Base-by-base conservation (phyloP, 2,888 invertebrate species). In the Ennomos erosarius region DNA sequence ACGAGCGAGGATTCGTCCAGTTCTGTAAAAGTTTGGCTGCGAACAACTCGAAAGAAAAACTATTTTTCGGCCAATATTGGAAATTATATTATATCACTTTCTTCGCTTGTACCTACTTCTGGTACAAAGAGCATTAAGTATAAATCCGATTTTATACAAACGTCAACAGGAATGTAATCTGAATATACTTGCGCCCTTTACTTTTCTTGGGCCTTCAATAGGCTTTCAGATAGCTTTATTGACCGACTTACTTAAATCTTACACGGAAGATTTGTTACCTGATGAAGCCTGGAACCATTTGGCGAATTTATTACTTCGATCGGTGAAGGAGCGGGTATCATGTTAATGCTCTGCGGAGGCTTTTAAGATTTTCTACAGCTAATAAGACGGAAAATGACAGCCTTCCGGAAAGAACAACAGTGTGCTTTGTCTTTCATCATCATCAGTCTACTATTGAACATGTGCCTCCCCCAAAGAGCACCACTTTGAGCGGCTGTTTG, bases 231-330 rank as follows among this genome's bases (percentile, higher is more conserved):
- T 61, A 54, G 49, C 61, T 58, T 60, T 55, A 62, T 62, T 58
- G 58, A 62, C 55, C 58, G 52, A 55, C 62, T 57, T 62, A 62
- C 62, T 62, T 62, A 62, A 58, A 62, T 62, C 55, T 62, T 55
- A 58, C 58, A 62, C 58, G 58, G 58, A 62, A 62, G 55, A 62
- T 62, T 62, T 62, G 62, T 58, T 58, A 62, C 62, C 62, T 62
- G 62, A 62, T 62, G 62, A 62, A 62, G 62, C 62, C 58, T 55
- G 44, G 44, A 48, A 54, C 62, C 58, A 62, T 62, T 62, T 62
- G 58, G 44, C 44, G 49, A 58, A 62, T 62, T 62, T 58, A 62
- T 62, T 58, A 55, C 62, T 48, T 37, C 52, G 51, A 58, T 58
- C 62, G 62, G 58, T 58, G 55, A 62, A 62, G 48, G 51, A 62